These are phyloP conservation scores for Diarsia brunnea DNA, from an alignment of 2,888 invertebrate genomes.

Conservation along the genomic window DNA sequence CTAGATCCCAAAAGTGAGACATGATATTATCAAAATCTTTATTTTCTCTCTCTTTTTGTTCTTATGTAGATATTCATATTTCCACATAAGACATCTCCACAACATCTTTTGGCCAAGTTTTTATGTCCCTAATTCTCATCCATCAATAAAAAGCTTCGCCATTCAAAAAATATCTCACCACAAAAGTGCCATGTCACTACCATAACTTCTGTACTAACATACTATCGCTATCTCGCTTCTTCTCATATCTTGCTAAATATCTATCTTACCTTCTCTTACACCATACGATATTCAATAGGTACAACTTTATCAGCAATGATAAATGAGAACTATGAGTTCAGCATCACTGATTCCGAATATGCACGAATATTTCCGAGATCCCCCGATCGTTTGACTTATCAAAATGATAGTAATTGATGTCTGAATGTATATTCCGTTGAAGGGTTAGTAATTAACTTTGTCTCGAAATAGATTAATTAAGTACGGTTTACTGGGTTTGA, in stretches of 20 bases:
- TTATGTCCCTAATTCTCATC: neutral
- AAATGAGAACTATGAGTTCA: slow-evolving; percentile 58
- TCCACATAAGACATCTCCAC: neutral
- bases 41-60: neutral
- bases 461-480: slow-evolving; percentile 25
- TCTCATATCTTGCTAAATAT: neutral
- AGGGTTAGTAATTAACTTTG: slow-evolving; percentile 30
- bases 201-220: slow-evolving; percentile 4
- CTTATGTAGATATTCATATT: neutral
- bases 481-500: neutral
- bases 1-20: neutral
- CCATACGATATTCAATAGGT: slow-evolving; percentile 11
- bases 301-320: slow-evolving; percentile 60
- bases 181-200: slow-evolving; percentile 29
- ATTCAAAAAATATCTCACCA: slow-evolving; percentile 7
- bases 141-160: slow-evolving; percentile 31
- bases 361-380: slow-evolving; percentile 27
- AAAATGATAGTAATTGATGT: slow-evolving; percentile 44
- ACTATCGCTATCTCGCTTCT: neutral
- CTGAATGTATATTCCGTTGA: slow-evolving; percentile 31
- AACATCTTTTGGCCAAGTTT: slow-evolving; percentile 7
- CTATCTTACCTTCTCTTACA: slow-evolving; percentile 8
- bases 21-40: neutral
- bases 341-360: slow-evolving; percentile 38
- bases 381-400: slow-evolving; percentile 39